Evolutionary conservation across 2,888 invertebrate species (phyloP).

Genomic region (Parnassius smintheus): DNA sequence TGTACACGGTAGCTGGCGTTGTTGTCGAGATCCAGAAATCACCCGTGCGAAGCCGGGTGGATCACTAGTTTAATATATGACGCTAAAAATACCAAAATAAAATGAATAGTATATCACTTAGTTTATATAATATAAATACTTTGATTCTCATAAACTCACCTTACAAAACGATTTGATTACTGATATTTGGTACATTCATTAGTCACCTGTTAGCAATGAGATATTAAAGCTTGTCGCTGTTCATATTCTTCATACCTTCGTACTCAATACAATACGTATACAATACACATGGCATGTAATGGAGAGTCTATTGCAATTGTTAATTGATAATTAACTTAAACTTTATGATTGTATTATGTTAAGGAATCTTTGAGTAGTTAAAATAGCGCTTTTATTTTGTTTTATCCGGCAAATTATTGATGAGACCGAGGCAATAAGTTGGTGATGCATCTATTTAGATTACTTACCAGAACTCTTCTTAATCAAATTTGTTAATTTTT

Average conservation of each 20-base stretch:
- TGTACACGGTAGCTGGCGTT: no score
- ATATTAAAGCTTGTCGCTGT: not conserved
- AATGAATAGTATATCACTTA: no score
- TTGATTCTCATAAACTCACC: no score
- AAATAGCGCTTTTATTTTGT: conserved; percentile 23
- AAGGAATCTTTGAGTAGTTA: conserved; percentile 6
- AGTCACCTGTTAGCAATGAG: no score
- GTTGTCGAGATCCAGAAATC: no score
- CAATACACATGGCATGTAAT: not conserved
- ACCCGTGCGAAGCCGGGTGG: no score
- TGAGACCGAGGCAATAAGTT: conserved; percentile 22
- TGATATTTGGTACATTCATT: no score
- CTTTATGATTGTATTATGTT: conserved; percentile 17
- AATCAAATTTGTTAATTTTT: not conserved
- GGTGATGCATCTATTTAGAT: conserved; percentile 3
- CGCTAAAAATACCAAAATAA: no score
- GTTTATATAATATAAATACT: no score
- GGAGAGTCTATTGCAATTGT: not conserved
- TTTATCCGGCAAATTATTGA: conserved; percentile 27
- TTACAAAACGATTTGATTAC: no score
- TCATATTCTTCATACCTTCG: not conserved
- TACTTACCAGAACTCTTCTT: not conserved
- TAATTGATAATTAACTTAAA: conserved; percentile 12
- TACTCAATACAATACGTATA: no score
- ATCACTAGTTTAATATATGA: no score